A percentile compares a stretch with the other conserved stretches of the same genome.
These are phyloP conservation scores for Sphaerophoria taeniata DNA, from an alignment of 2,888 invertebrate genomes.

Conservation along the genomic window DNA sequence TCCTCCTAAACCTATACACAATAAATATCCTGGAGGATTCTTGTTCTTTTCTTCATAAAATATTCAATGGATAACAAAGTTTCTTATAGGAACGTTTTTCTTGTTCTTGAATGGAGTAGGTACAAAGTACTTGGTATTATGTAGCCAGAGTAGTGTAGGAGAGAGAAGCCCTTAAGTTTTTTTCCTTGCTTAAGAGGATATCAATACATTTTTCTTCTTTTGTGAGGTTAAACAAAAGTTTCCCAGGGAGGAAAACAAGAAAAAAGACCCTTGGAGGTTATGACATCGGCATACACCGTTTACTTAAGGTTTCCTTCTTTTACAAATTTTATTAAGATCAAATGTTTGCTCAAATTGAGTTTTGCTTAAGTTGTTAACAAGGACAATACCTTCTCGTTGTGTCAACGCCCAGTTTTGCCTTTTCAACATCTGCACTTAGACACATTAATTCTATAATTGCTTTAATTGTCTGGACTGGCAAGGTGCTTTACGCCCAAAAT, in stretches of 20 bases:
- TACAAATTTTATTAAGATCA: background rate
- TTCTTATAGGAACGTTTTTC: slow-evolving; percentile 18
- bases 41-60: slow-evolving; percentile 47
- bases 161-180: slow-evolving; percentile 19
- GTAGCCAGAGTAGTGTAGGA: background rate
- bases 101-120: background rate
- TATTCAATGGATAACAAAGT: slow-evolving; percentile 60
- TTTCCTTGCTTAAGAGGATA: background rate
- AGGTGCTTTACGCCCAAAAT: background rate
- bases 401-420: background rate
- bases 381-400: background rate
- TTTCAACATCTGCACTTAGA: background rate
- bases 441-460: background rate
- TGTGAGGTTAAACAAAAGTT: background rate
- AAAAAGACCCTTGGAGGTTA: background rate
- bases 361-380: background rate
- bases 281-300: background rate
- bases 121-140: background rate
- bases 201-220: background rate
- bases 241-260: background rate
- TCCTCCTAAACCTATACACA: slow-evolving; percentile 9
- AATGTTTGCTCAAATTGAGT: slow-evolving; percentile 1
- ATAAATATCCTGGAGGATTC: slow-evolving; percentile 29
- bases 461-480: background rate
- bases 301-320: slow-evolving; percentile 4